Conservation (phyloP, 2,888 invertebrate species). For the Caenorhabditis afra region DNA sequence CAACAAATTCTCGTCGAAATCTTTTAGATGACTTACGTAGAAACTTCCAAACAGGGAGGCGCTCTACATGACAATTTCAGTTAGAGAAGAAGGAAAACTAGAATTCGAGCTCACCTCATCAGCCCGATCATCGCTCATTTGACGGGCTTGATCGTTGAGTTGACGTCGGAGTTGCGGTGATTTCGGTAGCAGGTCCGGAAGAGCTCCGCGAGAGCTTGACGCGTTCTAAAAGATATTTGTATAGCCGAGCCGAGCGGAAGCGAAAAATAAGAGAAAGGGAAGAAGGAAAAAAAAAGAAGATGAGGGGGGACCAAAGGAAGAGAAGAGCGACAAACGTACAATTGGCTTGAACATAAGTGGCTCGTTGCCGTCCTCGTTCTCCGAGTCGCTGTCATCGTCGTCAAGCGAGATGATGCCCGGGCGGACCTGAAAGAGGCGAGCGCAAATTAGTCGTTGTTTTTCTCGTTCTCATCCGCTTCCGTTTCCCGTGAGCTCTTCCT, state of each 20-base stretch:
- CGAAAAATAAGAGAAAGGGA: conserved; percentile 4
- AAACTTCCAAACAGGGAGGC: conserved; percentile 79
- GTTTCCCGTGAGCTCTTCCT: not conserved
- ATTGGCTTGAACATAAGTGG: conserved; percentile 63
- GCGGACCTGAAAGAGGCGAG: conserved; percentile 37
- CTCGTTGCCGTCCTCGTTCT: conserved; percentile 58
- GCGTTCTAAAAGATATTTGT: conserved; percentile 42
- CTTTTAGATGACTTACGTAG: conserved; percentile 74
- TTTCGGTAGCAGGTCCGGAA: conserved; percentile 72
- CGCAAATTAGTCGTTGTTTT: conserved; percentile 21
- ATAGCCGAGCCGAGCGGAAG: not conserved
- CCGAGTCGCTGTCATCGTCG: conserved; percentile 60
- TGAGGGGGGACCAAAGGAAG: not conserved
- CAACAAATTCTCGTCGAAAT: conserved; percentile 8
- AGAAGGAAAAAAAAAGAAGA: conserved; percentile 3
- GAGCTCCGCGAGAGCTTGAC: conserved; percentile 63
- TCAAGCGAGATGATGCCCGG: conserved; percentile 54
- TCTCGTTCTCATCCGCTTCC: not conserved
- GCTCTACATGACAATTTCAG: conserved; percentile 71
- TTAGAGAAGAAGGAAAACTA: too few relatives aligned
- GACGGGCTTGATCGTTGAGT: conserved; percentile 48
- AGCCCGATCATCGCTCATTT: conserved; percentile 63
- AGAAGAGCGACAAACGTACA: conserved; percentile 44
- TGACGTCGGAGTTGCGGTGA: conserved; percentile 62
- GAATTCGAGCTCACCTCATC: conserved; percentile 68